These are phyloP conservation scores for Neuroterus valhalla DNA, from an alignment of 1,140 invertebrate genomes.

Conservation along the genomic window DNA sequence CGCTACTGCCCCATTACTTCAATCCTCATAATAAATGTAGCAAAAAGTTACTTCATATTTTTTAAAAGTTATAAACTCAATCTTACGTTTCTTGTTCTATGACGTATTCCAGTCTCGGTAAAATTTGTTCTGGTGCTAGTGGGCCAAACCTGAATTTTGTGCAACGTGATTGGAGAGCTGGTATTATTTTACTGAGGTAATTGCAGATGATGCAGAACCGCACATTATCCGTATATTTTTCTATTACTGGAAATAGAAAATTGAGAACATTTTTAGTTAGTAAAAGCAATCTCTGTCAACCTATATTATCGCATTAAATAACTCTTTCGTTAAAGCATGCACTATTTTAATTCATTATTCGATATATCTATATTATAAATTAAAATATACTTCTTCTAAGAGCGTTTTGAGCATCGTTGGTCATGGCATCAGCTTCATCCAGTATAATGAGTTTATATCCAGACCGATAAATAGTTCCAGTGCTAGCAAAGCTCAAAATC, in stretches of 20 bases:
- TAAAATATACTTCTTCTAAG: slow-evolving; percentile 88
- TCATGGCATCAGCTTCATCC: slow-evolving; percentile 99
- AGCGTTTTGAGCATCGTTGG: slow-evolving; percentile 99
- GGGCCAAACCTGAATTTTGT: slow-evolving; percentile 98
- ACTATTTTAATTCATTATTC: too few species aligned
- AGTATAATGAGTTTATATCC: slow-evolving; percentile 98
- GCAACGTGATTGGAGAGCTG: slow-evolving; percentile 97
- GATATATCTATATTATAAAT: slow-evolving; percentile 34
- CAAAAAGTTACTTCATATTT: neutral
- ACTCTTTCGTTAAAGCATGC: too few species aligned
- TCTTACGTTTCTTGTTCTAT: slow-evolving; percentile 89
- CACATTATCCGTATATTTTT: slow-evolving; percentile 99
- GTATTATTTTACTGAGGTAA: slow-evolving; percentile 98
- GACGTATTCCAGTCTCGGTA: slow-evolving; percentile 91
- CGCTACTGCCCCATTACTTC: too few species aligned
- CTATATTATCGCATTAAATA: neutral
- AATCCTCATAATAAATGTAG: too few species aligned
- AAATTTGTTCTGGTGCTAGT: slow-evolving; percentile 88
- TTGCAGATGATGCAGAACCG: slow-evolving; percentile 99
- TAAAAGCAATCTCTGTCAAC: slow-evolving; percentile 32
- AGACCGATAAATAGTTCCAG: slow-evolving; percentile 95
- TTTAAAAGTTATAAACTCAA: neutral
- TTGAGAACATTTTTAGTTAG: slow-evolving; percentile 31
- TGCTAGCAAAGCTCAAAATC: slow-evolving; percentile 98
- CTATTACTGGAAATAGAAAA: slow-evolving; percentile 86